Evolutionary conservation across 2,888 invertebrate species (phyloP).

Genomic region (Aspidiotus destructor): DNA sequence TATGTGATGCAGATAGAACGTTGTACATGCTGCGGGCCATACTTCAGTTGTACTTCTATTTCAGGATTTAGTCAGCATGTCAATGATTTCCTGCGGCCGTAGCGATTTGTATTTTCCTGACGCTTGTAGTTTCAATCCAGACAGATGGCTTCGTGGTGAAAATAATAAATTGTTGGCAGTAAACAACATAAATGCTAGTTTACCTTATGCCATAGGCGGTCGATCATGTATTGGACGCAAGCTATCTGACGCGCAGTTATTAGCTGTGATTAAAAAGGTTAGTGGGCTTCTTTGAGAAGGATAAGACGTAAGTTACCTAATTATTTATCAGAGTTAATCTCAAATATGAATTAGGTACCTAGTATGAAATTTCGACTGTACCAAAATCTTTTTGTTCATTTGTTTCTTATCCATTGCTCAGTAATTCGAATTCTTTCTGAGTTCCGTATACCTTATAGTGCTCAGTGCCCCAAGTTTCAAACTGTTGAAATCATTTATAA

Average conservation of each 20-base stretch:
- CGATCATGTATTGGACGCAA: constrained; percentile 75
- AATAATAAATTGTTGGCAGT: constrained; percentile 44
- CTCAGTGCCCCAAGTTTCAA: no score
- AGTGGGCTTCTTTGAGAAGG: constrained; percentile 28
- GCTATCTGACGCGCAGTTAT: constrained; percentile 67
- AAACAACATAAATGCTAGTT: constrained; percentile 55
- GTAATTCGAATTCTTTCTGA: no score
- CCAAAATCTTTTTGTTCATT: no score
- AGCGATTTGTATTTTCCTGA: constrained; percentile 58
- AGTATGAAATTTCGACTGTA: no score
- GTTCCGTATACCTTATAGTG: no score
- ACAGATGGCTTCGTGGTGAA: constrained; percentile 57
- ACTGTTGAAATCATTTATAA: no score
- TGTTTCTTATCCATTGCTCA: no score
- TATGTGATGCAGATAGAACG: no score
- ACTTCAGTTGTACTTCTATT: constrained; percentile 38
- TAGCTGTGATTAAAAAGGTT: constrained; percentile 57
- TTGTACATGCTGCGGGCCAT: no score
- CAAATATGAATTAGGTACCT: no score
- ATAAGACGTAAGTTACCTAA: no score
- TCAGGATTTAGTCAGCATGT: constrained; percentile 70
- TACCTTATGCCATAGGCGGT: constrained; percentile 74
- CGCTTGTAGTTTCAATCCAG: constrained; percentile 60
- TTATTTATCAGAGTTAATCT: no score
- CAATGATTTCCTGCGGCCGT: constrained; percentile 74